phyloP scores from a whole-genome alignment of 2,888 invertebrate genomes.

The Drosophila mulleri region DNA sequence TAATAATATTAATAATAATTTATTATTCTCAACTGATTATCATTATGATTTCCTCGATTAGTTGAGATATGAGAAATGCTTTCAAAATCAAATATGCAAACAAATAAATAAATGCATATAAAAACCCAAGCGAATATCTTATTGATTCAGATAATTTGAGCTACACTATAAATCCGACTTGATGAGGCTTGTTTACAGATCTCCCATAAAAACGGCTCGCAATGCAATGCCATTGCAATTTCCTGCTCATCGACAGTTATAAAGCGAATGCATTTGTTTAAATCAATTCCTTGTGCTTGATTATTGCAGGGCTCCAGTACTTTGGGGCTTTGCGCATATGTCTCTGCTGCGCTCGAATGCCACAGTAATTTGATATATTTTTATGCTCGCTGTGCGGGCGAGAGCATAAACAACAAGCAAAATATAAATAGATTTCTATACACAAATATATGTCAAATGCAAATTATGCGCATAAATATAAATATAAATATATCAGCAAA shows the following conservation, averaged over 20 bases:
- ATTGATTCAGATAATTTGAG: neutral
- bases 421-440: conserved; percentile 42
- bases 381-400: conserved; percentile 22
- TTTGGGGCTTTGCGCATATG: conserved; percentile 4
- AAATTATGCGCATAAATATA: conserved; percentile 74
- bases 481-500: conserved; percentile 66
- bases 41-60: no score
- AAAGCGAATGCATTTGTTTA: conserved; percentile 1
- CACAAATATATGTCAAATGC: conserved; percentile 69
- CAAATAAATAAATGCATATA: no score
- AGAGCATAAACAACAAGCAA: conserved; percentile 58
- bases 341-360: conserved; percentile 1
- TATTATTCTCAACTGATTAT: no score
- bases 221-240: neutral
- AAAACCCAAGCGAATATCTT: neutral
- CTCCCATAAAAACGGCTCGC: no score
- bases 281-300: conserved; percentile 6
- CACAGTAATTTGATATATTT: conserved; percentile 47
- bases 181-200: no score
- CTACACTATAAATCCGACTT: neutral
- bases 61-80: no score
- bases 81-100: no score
- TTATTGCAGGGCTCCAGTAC: conserved; percentile 8
- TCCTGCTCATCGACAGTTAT: no score
- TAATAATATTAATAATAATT: no score